phyloP scores from a whole-genome alignment of 2,888 invertebrate species.

The Oxyteleia sp. region DNA sequence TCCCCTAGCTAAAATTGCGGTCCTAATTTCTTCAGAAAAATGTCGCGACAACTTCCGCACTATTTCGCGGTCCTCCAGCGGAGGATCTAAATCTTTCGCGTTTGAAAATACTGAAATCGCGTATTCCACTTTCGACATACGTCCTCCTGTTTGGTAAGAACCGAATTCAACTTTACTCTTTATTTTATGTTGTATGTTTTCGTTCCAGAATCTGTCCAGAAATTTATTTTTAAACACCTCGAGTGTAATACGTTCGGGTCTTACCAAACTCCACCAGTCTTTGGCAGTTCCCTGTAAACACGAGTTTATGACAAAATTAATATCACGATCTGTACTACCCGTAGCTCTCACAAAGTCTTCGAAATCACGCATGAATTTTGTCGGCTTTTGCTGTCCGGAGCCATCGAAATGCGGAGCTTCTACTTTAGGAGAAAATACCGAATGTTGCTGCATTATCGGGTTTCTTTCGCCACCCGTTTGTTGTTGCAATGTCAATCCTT shows the following conservation, averaged over 20 bases:
- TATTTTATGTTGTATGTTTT: neutral
- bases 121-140: neutral
- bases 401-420: neutral
- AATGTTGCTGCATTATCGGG: neutral
- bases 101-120: neutral
- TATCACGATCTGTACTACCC: neutral
- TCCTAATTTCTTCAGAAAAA: neutral
- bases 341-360: neutral
- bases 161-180: neutral
- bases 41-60: neutral
- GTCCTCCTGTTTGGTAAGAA: neutral
- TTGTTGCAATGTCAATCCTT: neutral
- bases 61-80: neutral
- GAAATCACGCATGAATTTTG: neutral
- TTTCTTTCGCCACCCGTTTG: no score
- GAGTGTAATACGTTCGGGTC: neutral
- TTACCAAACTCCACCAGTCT: conserved; percentile 1
- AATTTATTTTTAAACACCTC: neutral
- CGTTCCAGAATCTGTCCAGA: neutral
- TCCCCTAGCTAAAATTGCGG: neutral
- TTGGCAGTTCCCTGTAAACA: neutral
- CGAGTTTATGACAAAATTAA: neutral
- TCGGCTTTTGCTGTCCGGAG: neutral
- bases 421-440: neutral
- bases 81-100: neutral